Evolutionary conservation across 2,113 vertebrate genomes (phyloP), one percentile per base, ranked within the genome.

Genomic region (Burhinus bistriatus): DNA sequence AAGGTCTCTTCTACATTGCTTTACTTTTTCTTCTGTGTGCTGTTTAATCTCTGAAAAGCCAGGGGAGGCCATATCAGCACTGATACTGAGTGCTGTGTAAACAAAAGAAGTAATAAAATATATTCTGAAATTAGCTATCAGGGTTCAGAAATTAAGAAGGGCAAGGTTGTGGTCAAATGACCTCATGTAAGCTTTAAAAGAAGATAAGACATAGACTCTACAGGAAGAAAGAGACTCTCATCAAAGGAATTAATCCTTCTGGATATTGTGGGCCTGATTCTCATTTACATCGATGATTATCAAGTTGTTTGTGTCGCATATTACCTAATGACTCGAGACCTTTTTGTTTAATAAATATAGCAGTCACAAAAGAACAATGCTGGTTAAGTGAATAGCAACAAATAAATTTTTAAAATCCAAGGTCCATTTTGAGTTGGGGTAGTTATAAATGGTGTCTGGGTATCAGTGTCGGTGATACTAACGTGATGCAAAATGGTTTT

Each of bases 101-200:
- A 97, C 95, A 95, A 65, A 93, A 91, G 81, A n/a, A 82, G 93
- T 45, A 89, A 95, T 55, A 84, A 93, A 93, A 72, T 47, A 62
- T 75, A 92, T 95, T 94, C 95, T 96, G 83, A 95, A 96, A 97
- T 95, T 82, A 90, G 52, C 95, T 95, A 55, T 86, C 91, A 96
- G 94, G 76, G 87, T 87, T 92, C 93, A 95, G 91, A 96, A 96
- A 93, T 78, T 75, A 96, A 85, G 64, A 57, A 94, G 90, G 94
- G 81, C 88, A 77, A 94, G 89, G 78, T 73, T 95, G 88, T 95
- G 95, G 87, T 83, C 93, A 75, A 83, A 81, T 47, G n/a, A 91
- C 73, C 58, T 83, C 80, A 89, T 52, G 61, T 51, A 38, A 64
- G 72, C 71, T 58, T 76, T 42, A 61, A 51, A 66, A 75, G 12